Evolutionary conservation across 2,888 invertebrate genomes (phyloP).

Genomic region (Chymomyza procnemis): DNA sequence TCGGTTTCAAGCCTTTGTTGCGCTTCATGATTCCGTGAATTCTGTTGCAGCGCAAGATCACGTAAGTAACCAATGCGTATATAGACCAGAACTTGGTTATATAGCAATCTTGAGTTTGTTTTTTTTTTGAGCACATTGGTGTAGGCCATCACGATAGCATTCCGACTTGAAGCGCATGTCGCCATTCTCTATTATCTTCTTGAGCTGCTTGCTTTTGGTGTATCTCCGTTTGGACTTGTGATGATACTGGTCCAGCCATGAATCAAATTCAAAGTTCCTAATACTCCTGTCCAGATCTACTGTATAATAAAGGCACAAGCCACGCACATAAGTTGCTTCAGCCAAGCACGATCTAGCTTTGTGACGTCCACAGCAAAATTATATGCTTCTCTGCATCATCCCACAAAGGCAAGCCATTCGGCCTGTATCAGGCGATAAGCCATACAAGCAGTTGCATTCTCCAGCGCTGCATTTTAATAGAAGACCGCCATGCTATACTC

Average conservation of each 20-base stretch:
- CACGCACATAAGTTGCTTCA: constrained; percentile 94
- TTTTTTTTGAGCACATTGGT: constrained; percentile 90
- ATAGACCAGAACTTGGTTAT: constrained; percentile 93
- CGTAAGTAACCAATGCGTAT: constrained; percentile 87
- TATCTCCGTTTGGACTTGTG: constrained; percentile 91
- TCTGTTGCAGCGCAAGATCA: constrained; percentile 89
- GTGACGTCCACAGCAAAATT: constrained; percentile 93
- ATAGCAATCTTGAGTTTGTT: constrained; percentile 93
- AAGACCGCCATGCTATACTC: constrained; percentile 92
- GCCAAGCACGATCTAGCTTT: constrained; percentile 90
- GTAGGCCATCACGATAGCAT: constrained; percentile 89
- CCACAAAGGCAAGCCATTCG: constrained; percentile 90
- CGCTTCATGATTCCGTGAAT: constrained; percentile 92
- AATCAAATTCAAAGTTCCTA: constrained; percentile 93
- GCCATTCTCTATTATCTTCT: constrained; percentile 94
- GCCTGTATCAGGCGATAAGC: constrained; percentile 90
- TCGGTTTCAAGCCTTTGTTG: constrained; percentile 91
- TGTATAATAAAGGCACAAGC: constrained; percentile 92
- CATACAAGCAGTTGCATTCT: constrained; percentile 85
- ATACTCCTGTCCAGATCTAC: constrained; percentile 96
- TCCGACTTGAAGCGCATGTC: constrained; percentile 92
- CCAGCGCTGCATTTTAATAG: constrained; percentile 92
- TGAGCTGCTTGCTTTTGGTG: constrained; percentile 90
- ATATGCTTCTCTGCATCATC: constrained; percentile 87
- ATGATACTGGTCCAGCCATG: constrained; percentile 94